Percentiles rank a stretch among this genome's conserved stretches.
phyloP scores from a whole-genome alignment of 2,113 vertebrate genomes.

The Pholis gunnellus region DNA sequence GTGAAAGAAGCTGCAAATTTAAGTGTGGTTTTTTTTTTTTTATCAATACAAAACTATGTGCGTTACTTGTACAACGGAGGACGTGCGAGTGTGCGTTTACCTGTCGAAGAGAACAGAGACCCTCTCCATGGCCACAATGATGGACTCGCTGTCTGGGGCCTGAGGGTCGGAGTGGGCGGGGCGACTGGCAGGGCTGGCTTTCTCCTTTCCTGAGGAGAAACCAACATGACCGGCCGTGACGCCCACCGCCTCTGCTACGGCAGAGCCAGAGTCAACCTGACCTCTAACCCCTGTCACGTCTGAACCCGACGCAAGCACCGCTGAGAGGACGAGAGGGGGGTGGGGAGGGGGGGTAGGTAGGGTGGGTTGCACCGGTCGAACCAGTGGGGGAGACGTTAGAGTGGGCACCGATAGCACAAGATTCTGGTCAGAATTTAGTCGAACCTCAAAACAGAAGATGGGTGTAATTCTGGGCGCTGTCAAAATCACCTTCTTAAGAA shows the following conservation, averaged over 20 bases:
- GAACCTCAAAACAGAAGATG: slow-evolving; percentile 30
- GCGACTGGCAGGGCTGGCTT: slow-evolving; percentile 90
- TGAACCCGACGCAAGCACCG: slow-evolving; percentile 81
- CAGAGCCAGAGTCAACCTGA: slow-evolving; percentile 81
- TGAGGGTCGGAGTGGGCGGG: slow-evolving; percentile 86
- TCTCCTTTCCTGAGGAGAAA: slow-evolving; percentile 94
- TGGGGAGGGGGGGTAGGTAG: slow-evolving; percentile 16
- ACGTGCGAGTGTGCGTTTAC: slow-evolving; percentile 74
- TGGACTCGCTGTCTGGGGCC: slow-evolving; percentile 93
- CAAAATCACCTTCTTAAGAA: slow-evolving; percentile 17
- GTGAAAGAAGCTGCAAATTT: background rate
- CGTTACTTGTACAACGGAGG: background rate
- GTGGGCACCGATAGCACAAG: slow-evolving; percentile 52
- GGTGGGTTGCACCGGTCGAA: slow-evolving; percentile 46
- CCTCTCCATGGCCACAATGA: slow-evolving; percentile 98
- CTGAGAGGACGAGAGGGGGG: slow-evolving; percentile 77
- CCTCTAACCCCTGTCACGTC: slow-evolving; percentile 81
- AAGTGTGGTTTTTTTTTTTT: background rate
- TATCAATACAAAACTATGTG: background rate
- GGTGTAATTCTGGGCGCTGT: slow-evolving; percentile 31
- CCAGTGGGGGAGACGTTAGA: slow-evolving; percentile 68
- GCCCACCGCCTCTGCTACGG: slow-evolving; percentile 75
- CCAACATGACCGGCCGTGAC: slow-evolving; percentile 78
- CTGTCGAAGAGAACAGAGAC: slow-evolving; percentile 99
- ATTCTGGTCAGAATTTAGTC: slow-evolving; percentile 57